A percentile compares a stretch with the other conserved stretches of the same genome.
These are phyloP conservation scores for Sminthurides bifidus DNA, from an alignment of 1,140 invertebrate species.

Conservation along the genomic window DNA sequence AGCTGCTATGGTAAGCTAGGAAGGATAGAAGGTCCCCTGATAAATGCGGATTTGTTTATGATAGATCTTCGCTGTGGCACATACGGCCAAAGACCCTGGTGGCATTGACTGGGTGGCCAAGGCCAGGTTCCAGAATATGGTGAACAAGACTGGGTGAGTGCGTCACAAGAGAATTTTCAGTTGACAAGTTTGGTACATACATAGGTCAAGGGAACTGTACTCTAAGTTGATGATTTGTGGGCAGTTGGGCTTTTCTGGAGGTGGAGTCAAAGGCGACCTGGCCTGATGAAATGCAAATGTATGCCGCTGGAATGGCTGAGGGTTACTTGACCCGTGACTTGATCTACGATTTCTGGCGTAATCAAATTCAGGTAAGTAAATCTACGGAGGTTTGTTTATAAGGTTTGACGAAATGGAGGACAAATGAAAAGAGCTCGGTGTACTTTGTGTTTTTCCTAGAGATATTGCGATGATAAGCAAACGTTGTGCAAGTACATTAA, in stretches of 20 bases:
- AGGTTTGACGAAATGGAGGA: background rate
- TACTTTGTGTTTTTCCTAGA: constrained; percentile 15
- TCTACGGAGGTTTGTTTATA: background rate
- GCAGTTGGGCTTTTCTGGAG: constrained; percentile 63
- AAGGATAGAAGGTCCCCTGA: background rate
- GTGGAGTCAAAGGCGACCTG: constrained; percentile 58
- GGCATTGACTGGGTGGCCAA: constrained; percentile 29
- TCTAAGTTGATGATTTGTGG: constrained; percentile 6
- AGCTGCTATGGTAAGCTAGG: too few relatives aligned
- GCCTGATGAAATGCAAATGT: constrained; percentile 66
- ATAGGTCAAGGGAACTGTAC: background rate
- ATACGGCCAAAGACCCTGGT: background rate
- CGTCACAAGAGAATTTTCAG: background rate
- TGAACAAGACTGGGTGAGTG: constrained; percentile 25
- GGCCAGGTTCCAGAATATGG: constrained; percentile 27
- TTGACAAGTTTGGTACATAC: background rate
- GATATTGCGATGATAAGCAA: constrained; percentile 52
- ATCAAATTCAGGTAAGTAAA: constrained; percentile 48
- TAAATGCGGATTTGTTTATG: background rate
- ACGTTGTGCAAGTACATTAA: constrained; percentile 55
- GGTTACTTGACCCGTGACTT: constrained; percentile 67
- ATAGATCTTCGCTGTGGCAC: constrained; percentile 20
- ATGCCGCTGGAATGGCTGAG: constrained; percentile 77
- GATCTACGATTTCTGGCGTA: constrained; percentile 67
- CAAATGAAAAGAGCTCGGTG: background rate